These are phyloP conservation scores for Rhaphigaster nebulosa DNA, from an alignment of 2,888 invertebrate genomes.

Conservation along the genomic window DNA sequence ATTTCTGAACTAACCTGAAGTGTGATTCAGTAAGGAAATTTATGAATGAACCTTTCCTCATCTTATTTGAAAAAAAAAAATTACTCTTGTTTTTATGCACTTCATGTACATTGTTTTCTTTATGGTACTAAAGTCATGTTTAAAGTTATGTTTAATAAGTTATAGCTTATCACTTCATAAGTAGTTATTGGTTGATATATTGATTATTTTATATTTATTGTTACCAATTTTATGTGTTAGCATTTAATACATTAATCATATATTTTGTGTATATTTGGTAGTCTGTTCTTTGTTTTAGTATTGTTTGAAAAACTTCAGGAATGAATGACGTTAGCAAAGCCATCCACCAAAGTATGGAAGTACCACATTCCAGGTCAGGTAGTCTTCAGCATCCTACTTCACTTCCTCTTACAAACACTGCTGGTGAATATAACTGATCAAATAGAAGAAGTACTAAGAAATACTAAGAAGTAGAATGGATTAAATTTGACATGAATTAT, in stretches of 20 bases:
- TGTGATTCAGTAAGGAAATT: background rate
- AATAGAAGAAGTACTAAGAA: background rate
- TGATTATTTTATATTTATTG: background rate
- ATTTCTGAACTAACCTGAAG: background rate
- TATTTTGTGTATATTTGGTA: background rate
- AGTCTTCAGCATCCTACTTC: constrained; percentile 71
- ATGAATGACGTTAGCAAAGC: constrained; percentile 72
- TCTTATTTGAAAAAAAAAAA: background rate
- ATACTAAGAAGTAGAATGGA: background rate
- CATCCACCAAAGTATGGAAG: constrained; percentile 80
- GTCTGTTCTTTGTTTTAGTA: background rate
- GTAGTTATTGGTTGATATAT: background rate
- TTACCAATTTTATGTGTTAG: background rate
- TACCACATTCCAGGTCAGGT: constrained; percentile 65
- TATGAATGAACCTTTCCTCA: background rate
- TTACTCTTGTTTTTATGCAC: background rate
- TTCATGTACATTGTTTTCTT: background rate
- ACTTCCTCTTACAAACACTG: constrained; percentile 80
- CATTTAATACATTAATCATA: background rate
- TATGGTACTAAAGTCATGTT: background rate
- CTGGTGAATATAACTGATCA: constrained; percentile 67
- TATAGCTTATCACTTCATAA: background rate
- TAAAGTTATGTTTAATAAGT: background rate
- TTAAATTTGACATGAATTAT: constrained; percentile 13
- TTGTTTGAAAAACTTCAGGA: background rate